Evolutionary conservation across 1,140 invertebrate species (phyloP), one percentile per base, ranked within the genome.

Genomic region (Drosophila nigrodunni): DNA sequence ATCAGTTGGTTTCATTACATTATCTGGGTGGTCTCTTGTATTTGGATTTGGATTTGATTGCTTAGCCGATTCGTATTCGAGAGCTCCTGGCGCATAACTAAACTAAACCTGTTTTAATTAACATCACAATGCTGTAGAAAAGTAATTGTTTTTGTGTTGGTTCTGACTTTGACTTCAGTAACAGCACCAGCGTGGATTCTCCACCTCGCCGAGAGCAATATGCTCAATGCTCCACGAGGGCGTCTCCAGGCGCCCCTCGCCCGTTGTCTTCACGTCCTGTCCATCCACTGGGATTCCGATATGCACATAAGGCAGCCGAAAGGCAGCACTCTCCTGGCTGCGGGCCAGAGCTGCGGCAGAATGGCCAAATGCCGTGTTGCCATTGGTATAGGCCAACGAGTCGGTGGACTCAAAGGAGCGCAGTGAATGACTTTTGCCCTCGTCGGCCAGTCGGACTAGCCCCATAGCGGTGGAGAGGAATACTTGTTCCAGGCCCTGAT

Each of bases 401-500:
- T 93, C 93, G 21, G 80, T 91, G 0, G 93, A 94, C 61, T 95
- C 93, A 46, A 94, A 93, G 57, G 94, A 93, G 72, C 92, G 93
- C 7, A 95, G 66, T 25, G 93, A 93, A 11, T 88, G 92, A 3
- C 92, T 92, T 49, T 94, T 85, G 50, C 93, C 92, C 68, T 94
- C 93, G 52, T 93, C 90, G 6, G 92, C 92, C 41, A 94, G 73
- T 41, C 92, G 93, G 2, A 94, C 89, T 3, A 96, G 91, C 7
- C 94, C 94, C 34, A 93, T 90, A 0, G 95, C 95, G n/a, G 94
- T 94, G 25, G 93, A 93, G 7, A 95, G 79, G 77, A 96, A 96
- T 2, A 96, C 94, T 77, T 95, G 93, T 66, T 96, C 95, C 39
- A 96, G 94, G 3, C 95, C 96, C 94, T 95, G 93, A 13, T 96